Conservation (phyloP, 2,888 invertebrate genomes). For the Leucania comma region DNA sequence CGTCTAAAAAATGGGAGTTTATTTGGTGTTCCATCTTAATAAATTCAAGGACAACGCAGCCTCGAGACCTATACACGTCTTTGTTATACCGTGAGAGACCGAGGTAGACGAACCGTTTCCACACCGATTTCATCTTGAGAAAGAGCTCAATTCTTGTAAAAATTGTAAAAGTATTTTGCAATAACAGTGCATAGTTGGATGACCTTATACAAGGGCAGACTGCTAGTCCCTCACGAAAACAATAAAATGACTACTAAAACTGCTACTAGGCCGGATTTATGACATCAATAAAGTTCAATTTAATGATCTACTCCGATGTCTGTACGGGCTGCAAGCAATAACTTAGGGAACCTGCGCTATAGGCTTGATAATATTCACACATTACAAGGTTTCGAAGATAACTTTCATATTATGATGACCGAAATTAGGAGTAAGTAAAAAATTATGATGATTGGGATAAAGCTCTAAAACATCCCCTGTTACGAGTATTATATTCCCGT, state of each 20-base stretch:
- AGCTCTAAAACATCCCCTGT: neutral
- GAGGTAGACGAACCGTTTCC: conserved; percentile 41
- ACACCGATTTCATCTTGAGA: conserved; percentile 25
- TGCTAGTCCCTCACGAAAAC: conserved; percentile 69
- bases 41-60: conserved; percentile 46
- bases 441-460: conserved; percentile 8
- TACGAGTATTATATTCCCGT: conserved; percentile 3
- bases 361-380: conserved; percentile 9
- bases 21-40: conserved; percentile 35
- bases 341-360: conserved; percentile 22
- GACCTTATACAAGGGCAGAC: conserved; percentile 67
- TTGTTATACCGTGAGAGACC: conserved; percentile 40
- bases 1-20: conserved; percentile 14
- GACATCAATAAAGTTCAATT: conserved; percentile 76
- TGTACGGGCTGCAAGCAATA: conserved; percentile 19
- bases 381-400: conserved; percentile 5
- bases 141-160: conserved; percentile 11
- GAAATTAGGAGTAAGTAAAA: conserved; percentile 14
- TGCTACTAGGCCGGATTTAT: conserved; percentile 76
- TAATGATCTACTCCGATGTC: conserved; percentile 72
- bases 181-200: conserved; percentile 41
- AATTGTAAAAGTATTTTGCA: conserved; percentile 27
- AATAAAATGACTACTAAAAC: conserved; percentile 78
- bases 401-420: conserved; percentile 31
- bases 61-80: conserved; percentile 23